These are phyloP conservation scores for Platycnemis pennipes DNA, from an alignment of 2,888 invertebrate species.

Conservation along the genomic window DNA sequence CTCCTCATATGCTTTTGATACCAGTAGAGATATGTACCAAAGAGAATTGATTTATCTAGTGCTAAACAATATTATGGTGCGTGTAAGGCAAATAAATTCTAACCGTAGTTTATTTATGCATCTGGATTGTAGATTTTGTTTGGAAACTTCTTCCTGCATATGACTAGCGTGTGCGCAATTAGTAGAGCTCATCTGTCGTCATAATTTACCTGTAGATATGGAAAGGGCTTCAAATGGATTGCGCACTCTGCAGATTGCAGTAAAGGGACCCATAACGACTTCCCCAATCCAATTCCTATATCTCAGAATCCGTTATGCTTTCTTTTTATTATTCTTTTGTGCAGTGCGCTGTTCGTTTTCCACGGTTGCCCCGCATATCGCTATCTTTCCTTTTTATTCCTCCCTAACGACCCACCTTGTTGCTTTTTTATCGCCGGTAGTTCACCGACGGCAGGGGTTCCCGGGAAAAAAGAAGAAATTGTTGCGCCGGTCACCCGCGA, in stretches of 20 bases:
- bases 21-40: no score
- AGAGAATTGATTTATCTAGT: no score
- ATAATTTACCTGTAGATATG: background rate
- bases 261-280: constrained; percentile 51
- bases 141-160: background rate
- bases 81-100: no score
- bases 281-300: constrained; percentile 54
- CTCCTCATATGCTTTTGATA: no score
- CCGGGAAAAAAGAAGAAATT: constrained; percentile 56
- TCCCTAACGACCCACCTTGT: constrained; percentile 65
- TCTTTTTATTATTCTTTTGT: constrained; percentile 48
- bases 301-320: constrained; percentile 48
- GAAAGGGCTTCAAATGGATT: background rate
- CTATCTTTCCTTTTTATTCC: constrained; percentile 54
- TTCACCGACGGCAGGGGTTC: constrained; percentile 55
- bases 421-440: constrained; percentile 68
- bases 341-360: constrained; percentile 45
- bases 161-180: background rate
- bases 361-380: constrained; percentile 58
- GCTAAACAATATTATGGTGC: no score
- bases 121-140: background rate
- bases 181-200: background rate
- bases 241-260: constrained; percentile 37
- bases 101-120: background rate
- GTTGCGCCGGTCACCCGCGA: constrained; percentile 62